Percentiles rank a stretch among this genome's conserved stretches.
Evolutionary conservation across 2,797 vertebrate genomes (phyloP).

Genomic region (Thalassophryne amazonica): DNA sequence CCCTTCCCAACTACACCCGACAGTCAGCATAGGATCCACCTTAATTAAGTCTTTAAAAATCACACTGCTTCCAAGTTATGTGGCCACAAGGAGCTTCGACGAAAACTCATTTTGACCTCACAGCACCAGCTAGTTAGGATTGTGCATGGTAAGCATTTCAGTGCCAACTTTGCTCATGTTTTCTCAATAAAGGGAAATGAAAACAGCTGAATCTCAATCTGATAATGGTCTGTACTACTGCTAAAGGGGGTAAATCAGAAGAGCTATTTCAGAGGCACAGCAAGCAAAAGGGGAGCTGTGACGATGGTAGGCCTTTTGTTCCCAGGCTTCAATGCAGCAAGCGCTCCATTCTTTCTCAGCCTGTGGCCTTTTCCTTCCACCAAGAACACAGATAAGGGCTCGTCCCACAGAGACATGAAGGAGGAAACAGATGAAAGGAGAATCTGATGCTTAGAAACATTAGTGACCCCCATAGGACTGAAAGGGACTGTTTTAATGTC

Average conservation of each 20-base stretch:
- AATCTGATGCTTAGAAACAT: constrained; percentile 59
- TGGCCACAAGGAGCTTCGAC: constrained; percentile 44
- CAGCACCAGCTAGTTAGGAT: constrained; percentile 36
- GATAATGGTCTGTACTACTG: constrained; percentile 52
- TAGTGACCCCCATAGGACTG: constrained; percentile 40
- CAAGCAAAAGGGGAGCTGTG: constrained; percentile 36
- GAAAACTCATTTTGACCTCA: constrained; percentile 21
- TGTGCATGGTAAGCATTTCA: constrained; percentile 40
- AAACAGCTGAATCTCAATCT: constrained; percentile 62
- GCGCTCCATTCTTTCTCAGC: constrained; percentile 45
- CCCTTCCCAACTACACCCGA: no score
- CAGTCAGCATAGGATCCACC: constrained; percentile 17
- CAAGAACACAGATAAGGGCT: constrained; percentile 50
- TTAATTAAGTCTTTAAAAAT: constrained; percentile 34
- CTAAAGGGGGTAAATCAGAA: constrained; percentile 44
- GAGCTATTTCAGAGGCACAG: constrained; percentile 41
- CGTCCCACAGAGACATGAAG: constrained; percentile 60
- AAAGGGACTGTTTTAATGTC: constrained; percentile 50
- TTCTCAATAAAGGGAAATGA: constrained; percentile 51
- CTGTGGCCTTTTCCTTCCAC: constrained; percentile 48
- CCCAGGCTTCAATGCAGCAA: constrained; percentile 43
- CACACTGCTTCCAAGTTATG: constrained; percentile 31
- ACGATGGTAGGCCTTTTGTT: constrained; percentile 56
- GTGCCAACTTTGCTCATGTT: constrained; percentile 26
- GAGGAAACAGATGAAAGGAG: constrained; percentile 64